phyloP scores from a whole-genome alignment of 2,888 invertebrate species.

The Osedax fenrisi region DNA sequence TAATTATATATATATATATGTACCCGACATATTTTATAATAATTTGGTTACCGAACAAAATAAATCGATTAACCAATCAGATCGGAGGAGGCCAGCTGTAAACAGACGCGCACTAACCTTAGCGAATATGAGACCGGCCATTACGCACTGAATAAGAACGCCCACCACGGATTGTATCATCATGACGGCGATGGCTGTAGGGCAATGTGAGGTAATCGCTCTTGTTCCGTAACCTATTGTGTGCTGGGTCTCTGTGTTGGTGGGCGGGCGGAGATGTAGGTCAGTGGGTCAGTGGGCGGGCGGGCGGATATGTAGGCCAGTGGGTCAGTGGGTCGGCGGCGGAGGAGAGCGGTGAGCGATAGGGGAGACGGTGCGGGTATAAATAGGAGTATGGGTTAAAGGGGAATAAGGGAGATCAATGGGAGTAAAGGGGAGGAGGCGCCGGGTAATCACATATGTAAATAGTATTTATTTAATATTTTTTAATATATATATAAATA shows the following conservation, averaged over 20 bases:
- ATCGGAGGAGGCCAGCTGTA: slow-evolving; percentile 56
- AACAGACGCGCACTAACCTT: slow-evolving; percentile 59
- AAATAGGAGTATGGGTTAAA: neutral
- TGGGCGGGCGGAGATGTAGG: neutral
- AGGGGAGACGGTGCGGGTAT: neutral
- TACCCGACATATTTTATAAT: too few species aligned
- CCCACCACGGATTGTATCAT: slow-evolving; percentile 81
- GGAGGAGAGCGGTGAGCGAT: neutral
- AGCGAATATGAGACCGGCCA: slow-evolving; percentile 71
- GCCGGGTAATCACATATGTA: too few species aligned
- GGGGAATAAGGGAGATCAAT: too few species aligned
- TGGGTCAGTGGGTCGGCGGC: neutral
- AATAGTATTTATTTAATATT: too few species aligned
- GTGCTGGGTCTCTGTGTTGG: slow-evolving; percentile 88
- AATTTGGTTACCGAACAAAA: too few species aligned
- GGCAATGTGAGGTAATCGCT: slow-evolving; percentile 78
- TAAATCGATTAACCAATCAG: too few species aligned
- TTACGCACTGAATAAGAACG: slow-evolving; percentile 62
- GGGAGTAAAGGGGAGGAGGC: too few species aligned
- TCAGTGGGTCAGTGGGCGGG: neutral
- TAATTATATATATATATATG: too few species aligned
- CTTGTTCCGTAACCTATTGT: slow-evolving; percentile 81
- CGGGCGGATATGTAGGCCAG: neutral
- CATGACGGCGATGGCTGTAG: slow-evolving; percentile 74
- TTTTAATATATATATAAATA: too few species aligned